Percentiles rank a stretch among this genome's conserved stretches.
phyloP scores from a whole-genome alignment of 64 coral and sea anemone species.

The Actinia equina region DNA sequence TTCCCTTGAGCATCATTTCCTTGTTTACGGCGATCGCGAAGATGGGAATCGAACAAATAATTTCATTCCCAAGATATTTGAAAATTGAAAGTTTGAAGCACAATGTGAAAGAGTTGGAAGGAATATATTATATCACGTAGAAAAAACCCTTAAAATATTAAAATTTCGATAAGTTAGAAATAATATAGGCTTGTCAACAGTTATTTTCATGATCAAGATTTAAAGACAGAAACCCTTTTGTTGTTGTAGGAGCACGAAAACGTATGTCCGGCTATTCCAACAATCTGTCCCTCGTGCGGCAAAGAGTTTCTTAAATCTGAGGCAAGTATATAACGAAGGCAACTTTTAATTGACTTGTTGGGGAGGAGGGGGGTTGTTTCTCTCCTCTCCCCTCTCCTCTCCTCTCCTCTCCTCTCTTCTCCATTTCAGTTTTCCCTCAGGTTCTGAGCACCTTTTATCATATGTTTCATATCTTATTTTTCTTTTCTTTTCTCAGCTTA shows the following conservation, averaged over 20 bases:
- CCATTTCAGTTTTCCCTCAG: too few species aligned
- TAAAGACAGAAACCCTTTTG: not conserved
- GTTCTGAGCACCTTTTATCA: too few species aligned
- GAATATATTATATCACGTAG: too few species aligned
- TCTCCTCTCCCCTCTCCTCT: too few species aligned
- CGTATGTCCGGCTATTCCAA: not conserved
- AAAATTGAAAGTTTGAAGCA: too few species aligned
- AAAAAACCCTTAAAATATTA: too few species aligned
- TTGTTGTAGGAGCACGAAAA: not conserved
- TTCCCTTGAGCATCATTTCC: not conserved
- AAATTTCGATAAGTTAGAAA: too few species aligned
- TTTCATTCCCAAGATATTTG: too few species aligned
- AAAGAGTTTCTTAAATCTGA: not conserved
- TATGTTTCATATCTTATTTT: not conserved
- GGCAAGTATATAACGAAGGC: not conserved
- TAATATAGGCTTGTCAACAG: not conserved
- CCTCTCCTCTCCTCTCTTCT: not conserved
- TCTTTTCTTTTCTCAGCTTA: slow-evolving; percentile 13
- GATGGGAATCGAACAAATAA: not conserved
- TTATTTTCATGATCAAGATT: not conserved
- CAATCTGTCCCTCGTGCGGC: not conserved
- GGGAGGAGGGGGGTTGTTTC: too few species aligned
- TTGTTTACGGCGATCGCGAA: not conserved
- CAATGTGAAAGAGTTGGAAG: too few species aligned
- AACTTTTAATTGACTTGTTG: too few species aligned